Base-by-base conservation (phyloP, 92 coral and sea anemone species). In the Hydrozoanthus gracilis region DNA sequence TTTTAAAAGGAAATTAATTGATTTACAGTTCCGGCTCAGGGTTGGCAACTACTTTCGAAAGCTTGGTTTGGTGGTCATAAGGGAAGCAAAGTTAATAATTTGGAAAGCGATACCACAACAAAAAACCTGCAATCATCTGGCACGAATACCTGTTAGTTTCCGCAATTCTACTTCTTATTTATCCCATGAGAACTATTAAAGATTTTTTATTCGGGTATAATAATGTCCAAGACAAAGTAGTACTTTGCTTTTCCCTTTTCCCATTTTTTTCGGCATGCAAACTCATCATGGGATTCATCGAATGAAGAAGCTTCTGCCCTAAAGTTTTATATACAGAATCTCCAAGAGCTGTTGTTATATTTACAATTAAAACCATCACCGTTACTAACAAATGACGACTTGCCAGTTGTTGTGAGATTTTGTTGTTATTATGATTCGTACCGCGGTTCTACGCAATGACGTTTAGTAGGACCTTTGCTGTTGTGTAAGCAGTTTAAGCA, bases 171-270 rank as follows among this genome's bases (percentile, higher is more conserved):
- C 4, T 67, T 39, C 18, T 16, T 67, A 18, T 7, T 1, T 67
- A 67, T 45, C 35, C 9, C 61, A 54, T 54, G 72, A 18, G 18
- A 67, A 67, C 18, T 45, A 6, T 20, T 7, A 14, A 67, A 8
- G 13, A 67, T 20, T 2, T 20, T 11, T 1, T 7, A 6, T 45
- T 27, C 39, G 39, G 39, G 39, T 27, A 27, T 27, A 27, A 27
- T 27, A 27, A 27, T 27, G 39, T 27, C 39, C 39, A 27, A 45
- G 8, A 15, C 17, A 16, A 39, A 7, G 68, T 47, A 27, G 71
- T 39, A 11, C 82, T 56, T 62, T 87, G 11, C 76, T 44, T 56
- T 15, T 18, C 56, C 86, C 44, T 44, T 50, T 50, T 49, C 61
- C 79, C 39, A 27, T 27, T 0, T 27, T n/a, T 27, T 27, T 27